These are phyloP conservation scores for Mandrillus leucophaeus DNA, from an alignment of 2,113 vertebrate genomes.

Conservation along the genomic window DNA sequence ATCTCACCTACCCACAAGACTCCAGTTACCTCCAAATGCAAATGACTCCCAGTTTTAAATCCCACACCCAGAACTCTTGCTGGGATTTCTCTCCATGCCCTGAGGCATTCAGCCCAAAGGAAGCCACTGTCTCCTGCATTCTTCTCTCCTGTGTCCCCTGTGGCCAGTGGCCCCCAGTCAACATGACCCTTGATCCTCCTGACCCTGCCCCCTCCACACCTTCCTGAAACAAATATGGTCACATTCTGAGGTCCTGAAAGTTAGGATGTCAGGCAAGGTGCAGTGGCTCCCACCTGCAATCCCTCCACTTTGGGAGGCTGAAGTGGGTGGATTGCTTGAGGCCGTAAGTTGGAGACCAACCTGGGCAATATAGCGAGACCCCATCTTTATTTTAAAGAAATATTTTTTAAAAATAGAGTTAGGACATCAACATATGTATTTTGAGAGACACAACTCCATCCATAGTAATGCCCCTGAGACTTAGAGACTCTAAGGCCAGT, in stretches of 20 bases:
- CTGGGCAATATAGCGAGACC: no score
- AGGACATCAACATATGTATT: rapidly evolving
- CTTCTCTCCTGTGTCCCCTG: background rate
- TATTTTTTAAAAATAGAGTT: background rate
- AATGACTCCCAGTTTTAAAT: background rate
- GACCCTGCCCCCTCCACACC: no score
- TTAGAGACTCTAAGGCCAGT: background rate
- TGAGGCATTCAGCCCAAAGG: background rate
- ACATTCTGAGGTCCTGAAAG: background rate
- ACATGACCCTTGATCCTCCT: background rate
- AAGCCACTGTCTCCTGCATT: background rate
- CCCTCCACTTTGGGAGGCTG: no score
- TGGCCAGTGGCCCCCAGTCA: no score
- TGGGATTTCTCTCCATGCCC: background rate
- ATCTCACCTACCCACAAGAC: background rate
- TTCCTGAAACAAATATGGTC: background rate
- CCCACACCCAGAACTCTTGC: no score
- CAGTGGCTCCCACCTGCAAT: no score
- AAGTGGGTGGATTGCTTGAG: no score
- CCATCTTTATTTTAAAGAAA: no score
- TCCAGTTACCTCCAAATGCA: background rate
- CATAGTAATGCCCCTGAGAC: background rate
- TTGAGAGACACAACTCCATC: background rate
- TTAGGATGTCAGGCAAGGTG: background rate
- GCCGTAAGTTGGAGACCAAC: no score